Conservation (phyloP, 2,113 vertebrate genomes). For the Galeopterus variegatus region DNA sequence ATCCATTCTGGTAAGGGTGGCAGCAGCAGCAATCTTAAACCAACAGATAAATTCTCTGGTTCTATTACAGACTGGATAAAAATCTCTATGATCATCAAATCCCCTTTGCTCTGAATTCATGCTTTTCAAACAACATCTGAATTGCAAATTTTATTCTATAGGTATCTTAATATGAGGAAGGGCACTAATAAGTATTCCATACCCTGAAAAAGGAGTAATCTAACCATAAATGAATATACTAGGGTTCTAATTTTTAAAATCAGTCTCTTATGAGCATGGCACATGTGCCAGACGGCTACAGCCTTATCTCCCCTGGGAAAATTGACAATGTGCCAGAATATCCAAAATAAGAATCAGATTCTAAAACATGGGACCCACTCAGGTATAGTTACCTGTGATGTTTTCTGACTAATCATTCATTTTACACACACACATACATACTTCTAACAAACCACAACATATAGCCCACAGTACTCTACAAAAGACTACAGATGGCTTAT, state of each 20-base stretch:
- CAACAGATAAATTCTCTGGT: conserved; percentile 22
- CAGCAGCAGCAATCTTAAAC: neutral
- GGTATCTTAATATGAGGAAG: neutral
- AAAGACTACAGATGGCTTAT: neutral
- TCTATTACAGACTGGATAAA: conserved; percentile 21
- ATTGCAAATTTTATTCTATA: conserved; percentile 51
- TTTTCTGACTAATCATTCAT: conserved; percentile 21
- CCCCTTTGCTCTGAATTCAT: conserved; percentile 24
- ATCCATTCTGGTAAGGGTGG: neutral
- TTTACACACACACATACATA: neutral
- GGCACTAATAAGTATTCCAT: neutral
- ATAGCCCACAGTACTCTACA: neutral
- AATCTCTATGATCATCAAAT: neutral
- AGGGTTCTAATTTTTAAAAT: neutral
- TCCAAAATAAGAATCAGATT: conserved; percentile 7
- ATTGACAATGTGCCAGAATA: neutral
- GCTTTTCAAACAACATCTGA: conserved; percentile 1
- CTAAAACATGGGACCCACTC: neutral
- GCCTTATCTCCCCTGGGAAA: neutral
- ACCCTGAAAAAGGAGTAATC: neutral
- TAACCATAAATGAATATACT: neutral
- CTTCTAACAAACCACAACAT: neutral
- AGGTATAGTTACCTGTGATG: neutral
- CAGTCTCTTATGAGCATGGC: neutral
- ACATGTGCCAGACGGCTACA: neutral